phyloP scores from a whole-genome alignment of 2,888 invertebrate species.

The Drosophila percnosoma region DNA sequence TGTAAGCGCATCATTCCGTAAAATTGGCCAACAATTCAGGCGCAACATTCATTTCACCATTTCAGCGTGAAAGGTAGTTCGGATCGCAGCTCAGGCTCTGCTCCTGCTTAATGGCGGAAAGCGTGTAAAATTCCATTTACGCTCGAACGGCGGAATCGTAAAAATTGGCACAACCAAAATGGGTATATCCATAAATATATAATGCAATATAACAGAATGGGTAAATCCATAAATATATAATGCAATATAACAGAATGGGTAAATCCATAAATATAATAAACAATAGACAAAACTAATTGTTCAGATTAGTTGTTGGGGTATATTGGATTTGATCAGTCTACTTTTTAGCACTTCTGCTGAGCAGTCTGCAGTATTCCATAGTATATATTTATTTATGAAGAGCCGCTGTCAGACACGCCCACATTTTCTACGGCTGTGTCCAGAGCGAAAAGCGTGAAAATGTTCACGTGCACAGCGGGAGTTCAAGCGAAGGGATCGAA shows the following conservation, averaged over 20 bases:
- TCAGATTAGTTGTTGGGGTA: neutral
- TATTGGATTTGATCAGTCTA: neutral
- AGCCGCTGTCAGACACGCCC: slow-evolving; percentile 38
- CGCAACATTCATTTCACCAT: slow-evolving; percentile 57
- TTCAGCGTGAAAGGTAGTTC: slow-evolving; percentile 40
- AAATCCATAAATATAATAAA: too few relatives aligned
- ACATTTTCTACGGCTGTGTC: slow-evolving; percentile 59
- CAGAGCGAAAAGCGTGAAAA: slow-evolving; percentile 63
- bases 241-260: too few relatives aligned
- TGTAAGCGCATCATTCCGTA: slow-evolving; percentile 10
- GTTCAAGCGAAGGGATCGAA: neutral
- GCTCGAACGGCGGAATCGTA: neutral
- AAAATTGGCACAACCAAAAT: neutral
- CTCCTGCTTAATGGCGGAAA: neutral
- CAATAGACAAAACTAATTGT: neutral
- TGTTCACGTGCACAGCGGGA: slow-evolving; percentile 48
- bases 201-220: too few relatives aligned
- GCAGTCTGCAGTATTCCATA: slow-evolving; percentile 22
- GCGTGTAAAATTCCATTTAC: slow-evolving; percentile 36
- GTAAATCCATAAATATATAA: too few relatives aligned
- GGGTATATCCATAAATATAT: slow-evolving; percentile 2
- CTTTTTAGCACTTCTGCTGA: neutral
- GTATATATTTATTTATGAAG: neutral
- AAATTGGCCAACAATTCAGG: slow-evolving; percentile 50
- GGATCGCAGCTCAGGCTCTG: neutral